Percentiles rank a stretch among this genome's conserved stretches.
Conservation (phyloP, 2,888 invertebrate genomes). For the Dysmachus trigonus region DNA sequence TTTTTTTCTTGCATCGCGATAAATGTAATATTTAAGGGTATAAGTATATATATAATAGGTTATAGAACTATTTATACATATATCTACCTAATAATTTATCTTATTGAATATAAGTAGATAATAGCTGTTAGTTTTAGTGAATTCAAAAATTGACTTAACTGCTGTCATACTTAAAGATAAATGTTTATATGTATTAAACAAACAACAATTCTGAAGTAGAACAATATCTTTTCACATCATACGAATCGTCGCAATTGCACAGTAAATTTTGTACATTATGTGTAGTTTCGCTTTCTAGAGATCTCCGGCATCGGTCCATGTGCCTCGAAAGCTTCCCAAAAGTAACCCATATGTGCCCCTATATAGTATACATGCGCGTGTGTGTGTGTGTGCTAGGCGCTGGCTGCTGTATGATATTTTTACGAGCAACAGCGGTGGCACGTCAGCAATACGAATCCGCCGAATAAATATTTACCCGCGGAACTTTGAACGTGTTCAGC, state of each 20-base stretch:
- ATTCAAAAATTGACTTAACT: not conserved
- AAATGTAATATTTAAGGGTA: no score
- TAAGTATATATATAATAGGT: no score
- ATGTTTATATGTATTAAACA: no score
- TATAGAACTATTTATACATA: no score
- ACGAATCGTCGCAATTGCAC: not conserved
- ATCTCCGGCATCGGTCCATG: not conserved
- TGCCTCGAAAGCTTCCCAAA: not conserved
- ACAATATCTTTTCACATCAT: not conserved
- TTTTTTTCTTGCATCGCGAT: no score
- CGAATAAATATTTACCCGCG: slow-evolving; percentile 28
- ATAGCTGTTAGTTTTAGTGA: no score
- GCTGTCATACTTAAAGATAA: no score
- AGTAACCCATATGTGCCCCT: not conserved
- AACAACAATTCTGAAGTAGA: not conserved
- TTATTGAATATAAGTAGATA: no score
- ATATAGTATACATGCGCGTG: no score
- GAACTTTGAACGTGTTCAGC: slow-evolving; percentile 28
- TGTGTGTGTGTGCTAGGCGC: not conserved
- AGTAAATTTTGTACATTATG: not conserved
- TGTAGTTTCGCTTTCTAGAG: not conserved
- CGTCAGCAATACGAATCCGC: not conserved
- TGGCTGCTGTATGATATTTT: not conserved
- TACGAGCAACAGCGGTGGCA: not conserved
- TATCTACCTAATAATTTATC: no score